These are phyloP conservation scores for Nymphalis c-album DNA, from an alignment of 2,888 invertebrate species.

Conservation along the genomic window DNA sequence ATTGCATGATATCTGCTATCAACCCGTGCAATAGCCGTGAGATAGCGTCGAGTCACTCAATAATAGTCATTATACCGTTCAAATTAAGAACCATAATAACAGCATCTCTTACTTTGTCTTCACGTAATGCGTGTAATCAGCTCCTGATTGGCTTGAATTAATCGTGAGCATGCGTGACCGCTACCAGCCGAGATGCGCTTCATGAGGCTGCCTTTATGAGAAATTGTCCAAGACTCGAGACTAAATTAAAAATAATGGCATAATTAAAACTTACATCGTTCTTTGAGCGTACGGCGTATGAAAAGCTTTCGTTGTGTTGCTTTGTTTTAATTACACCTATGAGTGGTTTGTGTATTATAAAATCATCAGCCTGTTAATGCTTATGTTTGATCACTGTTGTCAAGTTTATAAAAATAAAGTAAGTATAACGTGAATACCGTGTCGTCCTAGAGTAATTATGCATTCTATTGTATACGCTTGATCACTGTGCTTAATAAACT, in stretches of 20 bases:
- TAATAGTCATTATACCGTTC: slow-evolving; percentile 45
- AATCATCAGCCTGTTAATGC: slow-evolving; percentile 5
- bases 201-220: slow-evolving; percentile 64
- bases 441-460: too few species aligned
- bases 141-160: slow-evolving; percentile 80
- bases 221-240: slow-evolving; percentile 62
- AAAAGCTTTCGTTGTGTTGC: slow-evolving; percentile 48
- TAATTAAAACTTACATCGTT: slow-evolving; percentile 73
- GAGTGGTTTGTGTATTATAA: slow-evolving; percentile 26
- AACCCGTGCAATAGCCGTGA: slow-evolving; percentile 33
- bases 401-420: background rate
- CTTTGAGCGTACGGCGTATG: slow-evolving; percentile 49
- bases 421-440: background rate
- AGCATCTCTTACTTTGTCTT: slow-evolving; percentile 57
- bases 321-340: slow-evolving; percentile 47
- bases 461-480: too few species aligned
- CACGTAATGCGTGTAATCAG: slow-evolving; percentile 78
- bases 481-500: too few species aligned
- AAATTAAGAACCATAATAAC: slow-evolving; percentile 42
- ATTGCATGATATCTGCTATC: slow-evolving; percentile 72
- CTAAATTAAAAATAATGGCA: slow-evolving; percentile 76
- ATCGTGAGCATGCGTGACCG: slow-evolving; percentile 78
- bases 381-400: background rate
- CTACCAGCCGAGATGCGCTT: slow-evolving; percentile 65
- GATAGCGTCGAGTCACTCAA: slow-evolving; percentile 31